A percentile compares a stretch with the other conserved stretches of the same genome.
Evolutionary conservation across 1,140 invertebrate genomes (phyloP).

Genomic region (Proales similis): DNA sequence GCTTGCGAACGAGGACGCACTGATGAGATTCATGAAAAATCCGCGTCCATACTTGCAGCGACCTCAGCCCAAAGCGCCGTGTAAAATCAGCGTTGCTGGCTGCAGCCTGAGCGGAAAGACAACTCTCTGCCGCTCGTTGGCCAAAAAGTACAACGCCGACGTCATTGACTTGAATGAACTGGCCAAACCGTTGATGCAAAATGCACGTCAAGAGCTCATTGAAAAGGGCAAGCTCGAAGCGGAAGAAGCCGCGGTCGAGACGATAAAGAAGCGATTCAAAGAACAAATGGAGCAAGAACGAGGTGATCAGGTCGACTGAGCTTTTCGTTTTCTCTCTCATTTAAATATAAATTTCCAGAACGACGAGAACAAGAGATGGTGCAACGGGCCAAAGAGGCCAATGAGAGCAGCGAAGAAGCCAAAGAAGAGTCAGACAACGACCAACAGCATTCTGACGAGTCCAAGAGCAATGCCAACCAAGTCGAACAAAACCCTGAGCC

Average conservation of each 20-base stretch:
- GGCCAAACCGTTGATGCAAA: slow-evolving; percentile 20
- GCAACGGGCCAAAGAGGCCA: slow-evolving; percentile 41
- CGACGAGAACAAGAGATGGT: slow-evolving; percentile 1
- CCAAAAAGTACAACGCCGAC: slow-evolving; percentile 50
- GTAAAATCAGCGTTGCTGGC: slow-evolving; percentile 49
- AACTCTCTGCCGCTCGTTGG: slow-evolving; percentile 45
- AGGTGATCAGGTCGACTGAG: neutral
- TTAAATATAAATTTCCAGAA: neutral
- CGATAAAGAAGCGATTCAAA: slow-evolving; percentile 21
- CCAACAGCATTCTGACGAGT: slow-evolving; percentile 7
- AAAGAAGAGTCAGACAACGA: slow-evolving; percentile 38
- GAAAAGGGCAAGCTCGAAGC: slow-evolving; percentile 5
- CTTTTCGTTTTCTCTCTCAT: neutral
- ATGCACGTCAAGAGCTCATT: slow-evolving; percentile 32
- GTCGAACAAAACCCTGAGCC: neutral
- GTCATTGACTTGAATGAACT: slow-evolving; percentile 40
- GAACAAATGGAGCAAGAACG: slow-evolving; percentile 37
- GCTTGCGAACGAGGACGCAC: slow-evolving; percentile 47
- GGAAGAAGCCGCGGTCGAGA: slow-evolving; percentile 1
- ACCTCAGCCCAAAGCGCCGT: slow-evolving; percentile 49
- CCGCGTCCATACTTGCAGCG: slow-evolving; percentile 50
- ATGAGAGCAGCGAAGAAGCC: slow-evolving; percentile 44
- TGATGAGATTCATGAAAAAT: slow-evolving; percentile 52
- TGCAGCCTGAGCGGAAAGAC: slow-evolving; percentile 49
- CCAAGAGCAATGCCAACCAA: slow-evolving; percentile 2